Percentiles rank a stretch among this genome's conserved stretches.
Evolutionary conservation across 2,113 vertebrate genomes (phyloP).

Genomic region (Macroglossus sobrinus): DNA sequence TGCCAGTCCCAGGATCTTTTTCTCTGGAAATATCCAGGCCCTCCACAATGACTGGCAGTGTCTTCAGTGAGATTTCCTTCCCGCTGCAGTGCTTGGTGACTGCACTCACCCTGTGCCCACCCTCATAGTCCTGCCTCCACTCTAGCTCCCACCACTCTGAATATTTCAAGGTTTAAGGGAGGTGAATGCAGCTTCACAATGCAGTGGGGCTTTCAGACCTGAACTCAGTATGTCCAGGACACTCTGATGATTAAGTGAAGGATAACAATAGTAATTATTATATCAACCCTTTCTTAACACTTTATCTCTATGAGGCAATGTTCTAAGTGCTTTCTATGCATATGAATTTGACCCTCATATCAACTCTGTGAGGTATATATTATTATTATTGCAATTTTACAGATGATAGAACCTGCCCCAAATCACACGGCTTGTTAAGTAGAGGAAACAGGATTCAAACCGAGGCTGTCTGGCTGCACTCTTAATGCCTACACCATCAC

Average conservation of each 20-base stretch:
- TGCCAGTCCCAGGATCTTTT: background rate
- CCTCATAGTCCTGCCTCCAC: rapidly evolving
- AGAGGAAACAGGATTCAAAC: background rate
- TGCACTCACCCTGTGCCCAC: rapidly evolving
- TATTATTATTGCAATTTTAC: background rate
- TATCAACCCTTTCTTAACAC: background rate
- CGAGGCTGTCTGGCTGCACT: background rate
- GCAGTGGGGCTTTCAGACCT: background rate
- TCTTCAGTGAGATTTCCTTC: background rate
- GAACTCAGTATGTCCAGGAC: background rate
- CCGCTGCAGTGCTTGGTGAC: background rate
- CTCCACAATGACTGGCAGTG: rapidly evolving
- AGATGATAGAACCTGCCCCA: background rate
- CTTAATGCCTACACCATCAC: background rate
- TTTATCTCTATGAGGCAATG: background rate
- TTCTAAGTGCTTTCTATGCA: background rate
- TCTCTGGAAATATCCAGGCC: background rate
- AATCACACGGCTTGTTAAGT: background rate
- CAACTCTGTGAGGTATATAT: background rate
- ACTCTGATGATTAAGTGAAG: background rate
- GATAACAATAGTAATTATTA: background rate
- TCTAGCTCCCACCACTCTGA: rapidly evolving
- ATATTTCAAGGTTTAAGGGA: background rate
- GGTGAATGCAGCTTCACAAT: background rate
- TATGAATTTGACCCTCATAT: background rate